Evolutionary conservation across 2,797 vertebrate genomes (phyloP), one percentile per base, ranked within the genome.

Genomic region (Falco berigora): DNA sequence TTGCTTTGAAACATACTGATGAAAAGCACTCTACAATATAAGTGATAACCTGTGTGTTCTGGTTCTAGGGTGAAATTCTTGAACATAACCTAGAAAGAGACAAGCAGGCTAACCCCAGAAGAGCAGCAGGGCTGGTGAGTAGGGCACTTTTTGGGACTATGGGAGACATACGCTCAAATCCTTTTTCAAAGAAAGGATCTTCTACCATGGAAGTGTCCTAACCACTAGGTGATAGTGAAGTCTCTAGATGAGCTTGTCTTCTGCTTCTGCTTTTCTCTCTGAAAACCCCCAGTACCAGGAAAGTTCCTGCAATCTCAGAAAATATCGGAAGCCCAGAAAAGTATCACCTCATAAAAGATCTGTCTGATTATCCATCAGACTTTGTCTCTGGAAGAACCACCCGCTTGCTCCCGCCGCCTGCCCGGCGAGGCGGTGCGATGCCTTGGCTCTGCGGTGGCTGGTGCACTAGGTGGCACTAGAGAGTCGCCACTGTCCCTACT

Each of bases 401-500:
- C 6, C 15, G 0, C 25, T 9, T 49, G 34, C 6, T 6, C 21
- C 66, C 49, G 9, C 25, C n/a, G 30, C 28, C 64, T 6, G 20
- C 36, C 14, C 20, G 16, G 50, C 36, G 1, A 1, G 42, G 4
- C 0, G 5, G 14, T 15, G 67, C 5, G 0, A 0, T 7, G 25
- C 1, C 6, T 4, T 25, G 17, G 61, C 24, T 82, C 23, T 50
- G 36, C 20, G 61, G 69, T 16, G 55, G 50, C 73, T 92, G 32
- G n/a, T 14, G 83, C 97, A 91, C 86, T 68, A 96, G 93, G 71
- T 97, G 96, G 92, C 93, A 94, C 86, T 59, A 74, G 63, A 83
- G 90, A 52, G 50, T 79, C 89, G 63, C 59, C 73, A 47, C 47
- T 42, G 21, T 12, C 46, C n/a, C n/a, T 50, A 3, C 28, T 62